Percentiles rank a stretch among this genome's conserved stretches.
Evolutionary conservation across 2,888 invertebrate species (phyloP).

Genomic region (Neoascia interrupta): DNA sequence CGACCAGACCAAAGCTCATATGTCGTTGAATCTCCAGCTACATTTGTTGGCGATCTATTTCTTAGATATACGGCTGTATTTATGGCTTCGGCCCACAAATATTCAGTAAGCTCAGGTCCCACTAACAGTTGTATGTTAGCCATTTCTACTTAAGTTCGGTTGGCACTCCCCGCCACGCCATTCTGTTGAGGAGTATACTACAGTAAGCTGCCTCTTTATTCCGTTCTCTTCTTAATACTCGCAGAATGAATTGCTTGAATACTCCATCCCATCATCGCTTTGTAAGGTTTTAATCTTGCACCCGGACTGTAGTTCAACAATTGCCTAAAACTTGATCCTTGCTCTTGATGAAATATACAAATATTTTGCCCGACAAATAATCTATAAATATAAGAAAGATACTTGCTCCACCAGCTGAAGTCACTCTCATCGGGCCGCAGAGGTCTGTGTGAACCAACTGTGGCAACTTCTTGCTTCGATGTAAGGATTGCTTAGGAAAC

Average conservation of each 20-base stretch:
- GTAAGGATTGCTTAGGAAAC: conserved; percentile 15
- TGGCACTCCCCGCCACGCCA: conserved; percentile 50
- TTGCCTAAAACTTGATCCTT: too few relatives aligned
- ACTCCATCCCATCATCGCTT: conserved; percentile 55
- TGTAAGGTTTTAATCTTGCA: too few relatives aligned
- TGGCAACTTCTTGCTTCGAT: conserved; percentile 3
- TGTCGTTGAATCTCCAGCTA: conserved; percentile 36
- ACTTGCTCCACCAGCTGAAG: conserved; percentile 20
- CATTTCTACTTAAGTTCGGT: conserved; percentile 62
- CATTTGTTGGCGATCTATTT: conserved; percentile 38
- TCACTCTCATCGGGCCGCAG: conserved; percentile 21
- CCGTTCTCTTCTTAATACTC: conserved; percentile 35
- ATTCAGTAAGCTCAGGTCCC: conserved; percentile 66
- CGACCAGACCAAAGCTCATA: conserved; percentile 53
- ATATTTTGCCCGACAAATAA: conserved; percentile 22
- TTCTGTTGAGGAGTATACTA: conserved; percentile 60
- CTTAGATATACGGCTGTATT: conserved; percentile 35
- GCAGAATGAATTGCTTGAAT: conserved; percentile 34
- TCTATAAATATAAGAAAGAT: conserved; percentile 47
- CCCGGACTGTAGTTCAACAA: conserved; percentile 1
- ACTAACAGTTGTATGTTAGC: conserved; percentile 72
- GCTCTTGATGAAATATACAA: conserved; percentile 22
- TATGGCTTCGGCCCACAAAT: conserved; percentile 57
- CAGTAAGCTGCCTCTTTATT: conserved; percentile 37
- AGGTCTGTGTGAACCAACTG: conserved; percentile 36